Evolutionary conservation across 2,113 vertebrate species (phyloP).

Genomic region (Natator depressus): DNA sequence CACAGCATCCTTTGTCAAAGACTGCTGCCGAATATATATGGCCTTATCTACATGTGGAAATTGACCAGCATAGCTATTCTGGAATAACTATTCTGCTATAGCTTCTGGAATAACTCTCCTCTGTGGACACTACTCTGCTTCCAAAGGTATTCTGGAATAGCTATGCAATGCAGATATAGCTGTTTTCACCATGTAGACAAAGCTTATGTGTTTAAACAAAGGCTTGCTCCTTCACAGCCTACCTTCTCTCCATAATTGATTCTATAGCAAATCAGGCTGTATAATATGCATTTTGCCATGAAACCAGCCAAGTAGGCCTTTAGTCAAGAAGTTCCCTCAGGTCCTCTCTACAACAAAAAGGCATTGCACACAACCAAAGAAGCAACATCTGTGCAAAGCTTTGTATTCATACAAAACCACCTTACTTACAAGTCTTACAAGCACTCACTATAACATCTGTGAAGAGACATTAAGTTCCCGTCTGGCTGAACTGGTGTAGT

Average conservation of each 20-base stretch:
- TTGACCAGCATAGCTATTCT: not conserved
- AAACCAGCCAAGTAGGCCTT: not conserved
- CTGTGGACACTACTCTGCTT: not conserved
- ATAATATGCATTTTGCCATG: not conserved
- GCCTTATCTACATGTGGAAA: not conserved
- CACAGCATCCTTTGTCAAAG: not conserved
- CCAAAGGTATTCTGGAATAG: not conserved
- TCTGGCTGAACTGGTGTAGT: not conserved
- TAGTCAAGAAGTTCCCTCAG: not conserved
- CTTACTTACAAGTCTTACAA: not conserved
- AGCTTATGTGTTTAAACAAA: slow-evolving; percentile 10
- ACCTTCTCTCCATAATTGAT: not conserved
- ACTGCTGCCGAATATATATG: not conserved
- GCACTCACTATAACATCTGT: not conserved
- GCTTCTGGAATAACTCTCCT: not conserved
- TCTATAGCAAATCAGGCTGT: not conserved
- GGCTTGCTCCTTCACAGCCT: not conserved
- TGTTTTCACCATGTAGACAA: not conserved
- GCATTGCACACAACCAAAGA: not conserved
- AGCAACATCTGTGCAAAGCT: not conserved
- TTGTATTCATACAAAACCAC: not conserved
- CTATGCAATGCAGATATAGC: not conserved
- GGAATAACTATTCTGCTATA: not conserved
- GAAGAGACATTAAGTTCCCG: not conserved
- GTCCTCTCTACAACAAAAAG: not conserved